phyloP scores from a whole-genome alignment of 1,140 invertebrate species.

The Sycobia sp. region DNA sequence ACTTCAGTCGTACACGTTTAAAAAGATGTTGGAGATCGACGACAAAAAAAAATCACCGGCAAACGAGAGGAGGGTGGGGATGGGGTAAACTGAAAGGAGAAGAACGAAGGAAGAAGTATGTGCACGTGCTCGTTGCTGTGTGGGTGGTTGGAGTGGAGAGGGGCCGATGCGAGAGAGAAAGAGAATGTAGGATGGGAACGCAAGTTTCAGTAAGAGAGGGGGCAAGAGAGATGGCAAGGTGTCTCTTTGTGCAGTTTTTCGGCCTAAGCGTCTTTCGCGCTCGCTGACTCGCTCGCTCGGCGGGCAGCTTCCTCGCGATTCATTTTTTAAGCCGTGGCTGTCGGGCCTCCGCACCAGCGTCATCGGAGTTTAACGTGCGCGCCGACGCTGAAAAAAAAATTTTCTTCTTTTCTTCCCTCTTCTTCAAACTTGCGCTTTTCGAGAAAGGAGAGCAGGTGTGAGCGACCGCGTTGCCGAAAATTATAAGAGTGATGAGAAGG shows the following conservation, averaged over 20 bases:
- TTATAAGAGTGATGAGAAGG: too few relatives aligned
- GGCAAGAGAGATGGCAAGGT: constrained; percentile 4
- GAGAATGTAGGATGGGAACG: background rate
- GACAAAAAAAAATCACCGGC: background rate
- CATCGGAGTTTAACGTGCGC: too few relatives aligned
- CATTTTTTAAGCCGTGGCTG: too few relatives aligned
- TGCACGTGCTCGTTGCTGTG: background rate
- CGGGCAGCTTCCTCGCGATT: background rate
- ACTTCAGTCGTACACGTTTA: too few relatives aligned
- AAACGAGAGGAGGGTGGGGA: background rate
- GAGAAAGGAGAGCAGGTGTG: too few relatives aligned
- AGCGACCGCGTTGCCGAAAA: too few relatives aligned
- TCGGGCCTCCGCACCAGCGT: too few relatives aligned
- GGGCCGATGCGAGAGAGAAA: background rate
- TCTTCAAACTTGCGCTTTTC: too few relatives aligned
- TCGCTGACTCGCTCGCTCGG: background rate
- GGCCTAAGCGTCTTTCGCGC: constrained; percentile 15
- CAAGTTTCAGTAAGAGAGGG: background rate
- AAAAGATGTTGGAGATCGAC: too few relatives aligned
- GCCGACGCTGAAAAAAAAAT: too few relatives aligned
- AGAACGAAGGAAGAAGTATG: background rate
- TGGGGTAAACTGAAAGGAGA: background rate
- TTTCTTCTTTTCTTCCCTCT: too few relatives aligned
- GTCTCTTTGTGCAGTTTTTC: constrained; percentile 32
- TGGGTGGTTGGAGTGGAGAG: background rate